These are phyloP conservation scores for Dicyrtomina minuta DNA, from an alignment of 2,888 invertebrate species.

Conservation along the genomic window DNA sequence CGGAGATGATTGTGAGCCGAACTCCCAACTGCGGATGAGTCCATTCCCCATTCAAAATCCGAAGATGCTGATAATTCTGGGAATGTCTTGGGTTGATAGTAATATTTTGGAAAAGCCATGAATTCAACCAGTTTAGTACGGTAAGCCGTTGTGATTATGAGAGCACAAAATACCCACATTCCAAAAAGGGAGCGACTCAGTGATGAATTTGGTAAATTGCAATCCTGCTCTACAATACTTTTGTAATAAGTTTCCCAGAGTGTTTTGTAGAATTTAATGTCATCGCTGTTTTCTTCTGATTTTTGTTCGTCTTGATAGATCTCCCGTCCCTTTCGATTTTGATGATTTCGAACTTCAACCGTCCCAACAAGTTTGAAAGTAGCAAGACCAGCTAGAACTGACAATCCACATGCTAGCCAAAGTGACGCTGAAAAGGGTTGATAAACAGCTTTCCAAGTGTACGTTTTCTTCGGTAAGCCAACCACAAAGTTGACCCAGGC, in stretches of 20 bases:
- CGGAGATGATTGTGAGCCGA: slow-evolving; percentile 14
- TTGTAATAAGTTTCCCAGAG: background rate
- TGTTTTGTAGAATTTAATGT: too few species aligned
- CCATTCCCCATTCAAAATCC: slow-evolving; percentile 1
- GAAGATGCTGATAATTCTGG: background rate
- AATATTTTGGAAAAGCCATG: slow-evolving; percentile 11
- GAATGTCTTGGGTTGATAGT: slow-evolving; percentile 7
- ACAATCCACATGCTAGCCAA: background rate
- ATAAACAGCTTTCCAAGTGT: slow-evolving; percentile 12
- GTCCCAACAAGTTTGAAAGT: background rate
- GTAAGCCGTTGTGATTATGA: slow-evolving; percentile 7
- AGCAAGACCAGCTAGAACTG: background rate
- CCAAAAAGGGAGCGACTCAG: background rate
- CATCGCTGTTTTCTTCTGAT: too few species aligned
- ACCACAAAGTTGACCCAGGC: slow-evolving; percentile 19
- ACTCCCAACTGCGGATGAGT: slow-evolving; percentile 13
- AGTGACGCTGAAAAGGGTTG: background rate
- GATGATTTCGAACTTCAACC: background rate
- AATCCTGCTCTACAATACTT: background rate
- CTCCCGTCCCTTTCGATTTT: too few species aligned
- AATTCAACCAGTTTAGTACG: slow-evolving; percentile 11
- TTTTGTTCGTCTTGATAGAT: too few species aligned
- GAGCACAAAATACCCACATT: background rate
- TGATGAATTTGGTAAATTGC: background rate
- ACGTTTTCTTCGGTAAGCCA: background rate